Evolutionary conservation across 2,797 vertebrate species (phyloP), one percentile per base, ranked within the genome.

Genomic region (Cynodonichthys magdalenae): DNA sequence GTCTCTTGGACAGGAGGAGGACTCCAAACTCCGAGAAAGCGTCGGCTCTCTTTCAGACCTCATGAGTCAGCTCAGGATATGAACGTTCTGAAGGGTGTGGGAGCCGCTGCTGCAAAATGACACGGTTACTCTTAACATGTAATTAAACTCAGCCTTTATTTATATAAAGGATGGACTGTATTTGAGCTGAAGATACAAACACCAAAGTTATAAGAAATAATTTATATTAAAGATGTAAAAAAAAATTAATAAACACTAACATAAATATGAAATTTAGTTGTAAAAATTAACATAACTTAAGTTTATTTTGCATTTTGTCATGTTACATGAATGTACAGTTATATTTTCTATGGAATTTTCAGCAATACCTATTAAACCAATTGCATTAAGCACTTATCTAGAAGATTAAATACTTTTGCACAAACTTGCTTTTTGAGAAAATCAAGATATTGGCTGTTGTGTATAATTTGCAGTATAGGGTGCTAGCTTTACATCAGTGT

Each of bases 21-120:
- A 93, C 42, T 75, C 91, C 76, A 96, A 95, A 64, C 86, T 99
- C 59, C 90, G 87, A 17, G 90, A 84, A 70, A 97, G 95, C 0
- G 92, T 95, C 8, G 49, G 85, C 2, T 94, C 95, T 0, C 94
- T 98, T 48, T 84, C 91, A 5, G 86, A 83, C 81, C 92, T 99
- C 73, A 93, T 97, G 54, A 80, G 90, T 63, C 95, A 97, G 77
- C 89, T 99, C 51, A 92, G 84, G 73, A 79, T 99, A 61, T 96
- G 77, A 95, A 53, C n/a, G 15, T 47, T 28, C 0, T 0, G 1
- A 39, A 1, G 28, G 12, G 20, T 15, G 27, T 27, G 27, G 28
- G 61, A 19, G 18, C 3, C 42, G 46, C 46, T 47, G 57, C 53
- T 62, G 53, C 47, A 44, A 20, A 1, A 57, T 39, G 8, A 34